Conservation (phyloP, 2,113 vertebrate genomes). For the Tetrax tetrax region DNA sequence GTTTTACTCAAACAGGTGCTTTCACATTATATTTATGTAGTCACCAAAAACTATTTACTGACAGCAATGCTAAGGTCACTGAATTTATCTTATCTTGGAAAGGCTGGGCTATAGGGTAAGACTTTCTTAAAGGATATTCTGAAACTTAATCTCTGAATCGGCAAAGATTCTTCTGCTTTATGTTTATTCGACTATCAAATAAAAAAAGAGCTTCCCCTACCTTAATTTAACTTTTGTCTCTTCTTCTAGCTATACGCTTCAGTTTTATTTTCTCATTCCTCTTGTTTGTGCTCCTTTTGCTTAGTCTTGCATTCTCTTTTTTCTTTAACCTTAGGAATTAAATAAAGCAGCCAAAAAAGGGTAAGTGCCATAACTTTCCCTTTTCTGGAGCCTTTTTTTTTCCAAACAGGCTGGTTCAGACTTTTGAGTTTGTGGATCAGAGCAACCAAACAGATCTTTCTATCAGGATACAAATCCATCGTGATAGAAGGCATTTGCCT, state of each 20-base stretch:
- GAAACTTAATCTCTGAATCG: background rate
- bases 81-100: background rate
- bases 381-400: background rate
- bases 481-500: background rate
- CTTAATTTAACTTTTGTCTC: background rate
- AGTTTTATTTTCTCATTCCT: background rate
- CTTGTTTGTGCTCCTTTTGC: background rate
- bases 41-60: background rate
- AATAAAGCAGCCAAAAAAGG: background rate
- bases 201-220: background rate
- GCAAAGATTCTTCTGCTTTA: background rate
- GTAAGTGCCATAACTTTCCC: background rate
- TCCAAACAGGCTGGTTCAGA: background rate
- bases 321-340: background rate
- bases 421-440: background rate
- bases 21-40: background rate
- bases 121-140: background rate
- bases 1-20: constrained; percentile 16
- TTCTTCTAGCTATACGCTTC: background rate
- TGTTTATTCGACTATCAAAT: background rate
- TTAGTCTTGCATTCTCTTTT: background rate
- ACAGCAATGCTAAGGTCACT: background rate
- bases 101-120: background rate
- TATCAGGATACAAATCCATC: background rate
- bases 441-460: background rate